phyloP scores from a whole-genome alignment of 2,888 invertebrate species.

The Dasysyrphus albostriatus region DNA sequence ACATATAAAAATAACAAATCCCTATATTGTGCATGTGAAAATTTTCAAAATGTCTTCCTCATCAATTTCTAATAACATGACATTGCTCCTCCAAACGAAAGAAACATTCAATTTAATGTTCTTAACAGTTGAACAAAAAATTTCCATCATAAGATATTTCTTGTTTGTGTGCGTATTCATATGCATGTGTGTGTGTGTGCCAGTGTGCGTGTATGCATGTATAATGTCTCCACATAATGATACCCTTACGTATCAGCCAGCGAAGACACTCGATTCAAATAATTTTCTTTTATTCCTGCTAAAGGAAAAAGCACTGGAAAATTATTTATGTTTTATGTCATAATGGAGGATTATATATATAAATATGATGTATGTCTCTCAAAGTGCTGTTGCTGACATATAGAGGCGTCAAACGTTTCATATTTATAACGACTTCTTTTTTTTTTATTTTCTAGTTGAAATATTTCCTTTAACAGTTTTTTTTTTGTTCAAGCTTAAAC shows the following conservation, averaged over 20 bases:
- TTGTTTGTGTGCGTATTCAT: too few relatives aligned
- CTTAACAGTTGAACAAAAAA: constrained; percentile 10
- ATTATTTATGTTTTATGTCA: constrained; percentile 22
- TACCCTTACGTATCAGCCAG: constrained; percentile 6
- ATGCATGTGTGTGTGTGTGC: not conserved
- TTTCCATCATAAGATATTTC: not conserved
- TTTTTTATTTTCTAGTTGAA: not conserved
- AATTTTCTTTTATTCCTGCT: constrained; percentile 15
- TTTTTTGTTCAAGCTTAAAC: too few relatives aligned
- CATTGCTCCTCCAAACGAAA: constrained; percentile 17
- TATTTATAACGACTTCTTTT: not conserved
- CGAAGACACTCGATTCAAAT: constrained; percentile 18
- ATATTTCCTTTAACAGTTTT: not conserved
- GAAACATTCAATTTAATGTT: constrained; percentile 29
- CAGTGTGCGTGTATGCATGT: too few relatives aligned
- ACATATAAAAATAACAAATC: not conserved
- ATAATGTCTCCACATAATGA: not conserved
- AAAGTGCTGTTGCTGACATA: not conserved
- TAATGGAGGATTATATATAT: not conserved
- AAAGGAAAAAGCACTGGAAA: not conserved
- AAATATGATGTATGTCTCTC: not conserved
- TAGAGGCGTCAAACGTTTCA: not conserved
- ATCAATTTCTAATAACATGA: constrained; percentile 31
- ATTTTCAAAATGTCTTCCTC: constrained; percentile 30
- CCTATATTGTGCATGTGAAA: constrained; percentile 12